Evolutionary conservation across 2,113 vertebrate genomes (phyloP).

Genomic region (Azemiops feae): DNA sequence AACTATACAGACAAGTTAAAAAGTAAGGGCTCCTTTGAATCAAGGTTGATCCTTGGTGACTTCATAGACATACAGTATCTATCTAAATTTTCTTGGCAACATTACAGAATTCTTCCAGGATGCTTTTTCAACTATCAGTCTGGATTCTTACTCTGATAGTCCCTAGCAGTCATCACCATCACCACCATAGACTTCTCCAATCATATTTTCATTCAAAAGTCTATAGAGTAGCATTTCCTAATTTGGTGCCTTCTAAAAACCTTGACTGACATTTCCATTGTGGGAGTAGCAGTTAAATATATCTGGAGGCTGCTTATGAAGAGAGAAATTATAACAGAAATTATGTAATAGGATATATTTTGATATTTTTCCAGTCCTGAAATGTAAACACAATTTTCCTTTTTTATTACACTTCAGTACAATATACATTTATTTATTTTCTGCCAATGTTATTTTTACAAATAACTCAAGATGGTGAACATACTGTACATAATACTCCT

Average conservation of each 20-base stretch:
- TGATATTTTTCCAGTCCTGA: not conserved
- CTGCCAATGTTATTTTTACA: not conserved
- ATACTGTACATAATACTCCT: not conserved
- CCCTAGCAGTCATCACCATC: not conserved
- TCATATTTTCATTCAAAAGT: not conserved
- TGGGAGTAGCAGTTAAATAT: not conserved
- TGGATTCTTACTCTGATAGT: not conserved
- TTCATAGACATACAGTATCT: not conserved
- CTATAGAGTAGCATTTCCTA: not conserved
- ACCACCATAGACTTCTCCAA: not conserved
- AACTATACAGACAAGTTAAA: not conserved
- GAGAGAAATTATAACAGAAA: not conserved
- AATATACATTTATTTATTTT: not conserved
- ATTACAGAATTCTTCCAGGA: not conserved
- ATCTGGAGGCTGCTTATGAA: not conserved
- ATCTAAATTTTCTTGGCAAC: not conserved
- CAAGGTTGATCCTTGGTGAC: not conserved
- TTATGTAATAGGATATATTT: not conserved
- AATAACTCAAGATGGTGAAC: not conserved
- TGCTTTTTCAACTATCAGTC: not conserved
- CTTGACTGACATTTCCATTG: not conserved
- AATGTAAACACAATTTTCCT: not conserved
- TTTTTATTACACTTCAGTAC: not conserved
- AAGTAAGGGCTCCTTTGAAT: not conserved
- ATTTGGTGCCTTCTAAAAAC: not conserved